A percentile compares a stretch with the other conserved stretches of the same genome.
Evolutionary conservation across 1,140 invertebrate species (phyloP).

Genomic region (Trichonephila inaurata): DNA sequence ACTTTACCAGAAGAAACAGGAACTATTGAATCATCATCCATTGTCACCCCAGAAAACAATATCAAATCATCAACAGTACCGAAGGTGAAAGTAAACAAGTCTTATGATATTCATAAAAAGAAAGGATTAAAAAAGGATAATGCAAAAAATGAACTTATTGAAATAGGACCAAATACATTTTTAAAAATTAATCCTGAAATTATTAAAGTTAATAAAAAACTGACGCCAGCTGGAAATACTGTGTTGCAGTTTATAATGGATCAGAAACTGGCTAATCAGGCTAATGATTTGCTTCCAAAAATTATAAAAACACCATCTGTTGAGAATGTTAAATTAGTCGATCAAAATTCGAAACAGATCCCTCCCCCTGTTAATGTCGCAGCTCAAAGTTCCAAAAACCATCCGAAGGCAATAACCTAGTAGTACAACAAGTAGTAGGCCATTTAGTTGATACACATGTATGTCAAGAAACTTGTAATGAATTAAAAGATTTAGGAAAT

Average conservation of each 20-base stretch:
- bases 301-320: slow-evolving; percentile 34
- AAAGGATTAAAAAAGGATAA: slow-evolving; percentile 1
- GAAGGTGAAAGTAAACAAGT: not conserved
- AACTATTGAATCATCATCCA: not conserved
- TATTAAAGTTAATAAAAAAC: slow-evolving; percentile 73
- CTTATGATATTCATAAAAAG: not conserved
- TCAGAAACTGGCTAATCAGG: slow-evolving; percentile 59
- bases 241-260: slow-evolving; percentile 70
- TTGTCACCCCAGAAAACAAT: not conserved
- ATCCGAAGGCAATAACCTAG: not conserved
- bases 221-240: slow-evolving; percentile 68
- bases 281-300: slow-evolving; percentile 47
- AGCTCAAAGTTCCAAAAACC: not conserved
- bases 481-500: slow-evolving; percentile 8
- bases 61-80: not conserved
- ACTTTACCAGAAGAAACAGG: not conserved
- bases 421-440: slow-evolving; percentile 64
- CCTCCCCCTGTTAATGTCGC: not conserved
- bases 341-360: not conserved
- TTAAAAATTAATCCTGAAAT: slow-evolving; percentile 75
- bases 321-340: too few species aligned
- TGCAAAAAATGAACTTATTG: slow-evolving; percentile 62
- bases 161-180: slow-evolving; percentile 75
- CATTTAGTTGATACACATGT: slow-evolving; percentile 70
- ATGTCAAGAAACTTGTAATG: slow-evolving; percentile 58